Percentiles rank a stretch among this genome's conserved stretches.
These are phyloP conservation scores for Argyresthia albistria DNA, from an alignment of 2,888 invertebrate genomes.

Conservation along the genomic window DNA sequence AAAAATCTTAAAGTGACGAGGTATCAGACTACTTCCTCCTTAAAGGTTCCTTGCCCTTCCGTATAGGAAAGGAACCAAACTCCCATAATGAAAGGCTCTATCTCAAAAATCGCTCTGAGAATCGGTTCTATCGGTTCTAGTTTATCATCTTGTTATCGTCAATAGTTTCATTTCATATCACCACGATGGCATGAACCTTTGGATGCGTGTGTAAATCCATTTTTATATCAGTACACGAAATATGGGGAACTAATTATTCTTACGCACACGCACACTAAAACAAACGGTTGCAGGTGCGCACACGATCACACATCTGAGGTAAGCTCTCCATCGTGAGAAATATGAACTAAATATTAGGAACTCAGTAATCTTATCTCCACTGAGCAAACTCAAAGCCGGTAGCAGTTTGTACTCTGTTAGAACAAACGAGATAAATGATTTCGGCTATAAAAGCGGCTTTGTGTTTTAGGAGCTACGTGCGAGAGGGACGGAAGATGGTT, in stretches of 20 bases:
- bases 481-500: constrained; percentile 42
- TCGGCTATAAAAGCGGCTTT: constrained; percentile 42
- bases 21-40: constrained; percentile 26
- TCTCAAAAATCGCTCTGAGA: constrained; percentile 58
- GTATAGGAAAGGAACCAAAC: constrained; percentile 23
- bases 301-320: too few species aligned
- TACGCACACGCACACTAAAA: too few species aligned
- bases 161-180: too few species aligned
- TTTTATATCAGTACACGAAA: too few species aligned
- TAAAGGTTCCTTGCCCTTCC: constrained; percentile 26
- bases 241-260: too few species aligned
- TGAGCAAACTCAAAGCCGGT: constrained; percentile 65
- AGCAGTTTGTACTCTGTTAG: constrained; percentile 69
- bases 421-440: constrained; percentile 70
- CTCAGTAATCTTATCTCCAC: constrained; percentile 55
- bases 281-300: too few species aligned
- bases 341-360: constrained; percentile 54
- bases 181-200: too few species aligned
- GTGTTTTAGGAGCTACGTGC: neutral
- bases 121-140: too few species aligned
- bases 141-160: too few species aligned
- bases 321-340: too few species aligned
- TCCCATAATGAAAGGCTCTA: constrained; percentile 52
- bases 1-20: neutral
- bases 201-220: too few species aligned